phyloP scores from a whole-genome alignment of 2,797 vertebrate species.

The Pseudomugil gertrudae region DNA sequence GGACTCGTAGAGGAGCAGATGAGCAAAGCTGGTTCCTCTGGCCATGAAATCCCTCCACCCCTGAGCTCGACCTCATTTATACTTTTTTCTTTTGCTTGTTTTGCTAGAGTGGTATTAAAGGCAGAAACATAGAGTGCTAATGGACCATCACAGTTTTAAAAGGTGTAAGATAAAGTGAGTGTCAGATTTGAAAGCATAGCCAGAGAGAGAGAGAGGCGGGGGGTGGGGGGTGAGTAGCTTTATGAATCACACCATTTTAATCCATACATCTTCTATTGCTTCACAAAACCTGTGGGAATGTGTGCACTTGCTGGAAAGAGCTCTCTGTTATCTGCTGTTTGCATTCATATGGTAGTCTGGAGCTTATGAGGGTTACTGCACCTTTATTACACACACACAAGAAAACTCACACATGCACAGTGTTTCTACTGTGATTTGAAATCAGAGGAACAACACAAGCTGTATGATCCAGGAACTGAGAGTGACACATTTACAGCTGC shows the following conservation, averaged over 20 bases:
- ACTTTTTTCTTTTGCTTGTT: background rate
- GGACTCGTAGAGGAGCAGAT: slow-evolving; percentile 53
- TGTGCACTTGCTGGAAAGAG: slow-evolving; percentile 18
- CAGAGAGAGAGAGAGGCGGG: background rate
- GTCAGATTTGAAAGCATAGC: slow-evolving; percentile 22
- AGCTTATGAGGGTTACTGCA: slow-evolving; percentile 6
- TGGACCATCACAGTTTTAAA: slow-evolving; percentile 4
- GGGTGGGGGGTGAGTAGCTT: background rate
- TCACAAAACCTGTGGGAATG: slow-evolving; percentile 23
- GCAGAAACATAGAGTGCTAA: slow-evolving; percentile 7
- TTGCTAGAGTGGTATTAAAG: background rate
- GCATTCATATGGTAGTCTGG: slow-evolving; percentile 28
- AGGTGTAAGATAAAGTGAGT: slow-evolving; percentile 20
- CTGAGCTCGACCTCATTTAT: background rate
- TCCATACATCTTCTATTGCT: slow-evolving; percentile 25
- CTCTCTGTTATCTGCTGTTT: slow-evolving; percentile 6
- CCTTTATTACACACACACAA: slow-evolving; percentile 14
- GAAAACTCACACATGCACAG: slow-evolving; percentile 21
- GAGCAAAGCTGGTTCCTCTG: slow-evolving; percentile 50
- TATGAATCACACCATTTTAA: slow-evolving; percentile 44
- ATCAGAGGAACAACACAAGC: slow-evolving; percentile 19
- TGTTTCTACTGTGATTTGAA: slow-evolving; percentile 37
- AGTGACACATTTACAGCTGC: slow-evolving; percentile 31
- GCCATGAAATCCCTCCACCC: slow-evolving; percentile 26
- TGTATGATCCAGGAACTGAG: slow-evolving; percentile 43